Evolutionary conservation across 2,113 vertebrate species (phyloP).

Genomic region (Struthidea cinerea): DNA sequence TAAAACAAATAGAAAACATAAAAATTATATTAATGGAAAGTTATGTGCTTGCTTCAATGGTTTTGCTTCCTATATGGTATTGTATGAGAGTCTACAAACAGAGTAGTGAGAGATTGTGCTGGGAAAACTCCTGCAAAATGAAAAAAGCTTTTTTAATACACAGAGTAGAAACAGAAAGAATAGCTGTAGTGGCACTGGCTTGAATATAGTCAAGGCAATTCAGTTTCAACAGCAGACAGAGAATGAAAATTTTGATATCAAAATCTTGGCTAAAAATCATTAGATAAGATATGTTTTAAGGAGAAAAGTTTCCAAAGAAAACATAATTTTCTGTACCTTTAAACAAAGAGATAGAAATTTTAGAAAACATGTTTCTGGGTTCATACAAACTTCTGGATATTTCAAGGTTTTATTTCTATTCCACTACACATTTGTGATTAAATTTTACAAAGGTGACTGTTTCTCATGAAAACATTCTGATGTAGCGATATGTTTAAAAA

Average conservation of each 20-base stretch:
- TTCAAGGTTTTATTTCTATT: not conserved
- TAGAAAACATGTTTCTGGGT: not conserved
- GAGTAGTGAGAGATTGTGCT: not conserved
- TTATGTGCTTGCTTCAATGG: not conserved
- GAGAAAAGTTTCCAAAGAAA: not conserved
- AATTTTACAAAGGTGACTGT: not conserved
- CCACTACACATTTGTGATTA: not conserved
- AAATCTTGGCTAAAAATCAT: not conserved
- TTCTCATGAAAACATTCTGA: not conserved
- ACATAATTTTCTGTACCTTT: not conserved
- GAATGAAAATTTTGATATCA: not conserved
- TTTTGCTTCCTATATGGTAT: not conserved
- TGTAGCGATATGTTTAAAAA: not conserved
- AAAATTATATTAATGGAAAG: not conserved
- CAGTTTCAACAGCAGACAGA: not conserved
- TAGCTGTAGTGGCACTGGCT: not conserved
- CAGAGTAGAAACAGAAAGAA: not conserved
- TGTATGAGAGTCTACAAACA: not conserved
- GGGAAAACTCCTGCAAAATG: not conserved
- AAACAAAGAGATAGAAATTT: not conserved
- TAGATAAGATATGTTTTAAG: not conserved
- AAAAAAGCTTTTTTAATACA: not conserved
- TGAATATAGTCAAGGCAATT: not conserved
- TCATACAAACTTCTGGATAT: not conserved
- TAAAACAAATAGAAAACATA: not conserved